These are phyloP conservation scores for Meiosimyza platycephala DNA, from an alignment of 2,888 invertebrate species.

Conservation along the genomic window DNA sequence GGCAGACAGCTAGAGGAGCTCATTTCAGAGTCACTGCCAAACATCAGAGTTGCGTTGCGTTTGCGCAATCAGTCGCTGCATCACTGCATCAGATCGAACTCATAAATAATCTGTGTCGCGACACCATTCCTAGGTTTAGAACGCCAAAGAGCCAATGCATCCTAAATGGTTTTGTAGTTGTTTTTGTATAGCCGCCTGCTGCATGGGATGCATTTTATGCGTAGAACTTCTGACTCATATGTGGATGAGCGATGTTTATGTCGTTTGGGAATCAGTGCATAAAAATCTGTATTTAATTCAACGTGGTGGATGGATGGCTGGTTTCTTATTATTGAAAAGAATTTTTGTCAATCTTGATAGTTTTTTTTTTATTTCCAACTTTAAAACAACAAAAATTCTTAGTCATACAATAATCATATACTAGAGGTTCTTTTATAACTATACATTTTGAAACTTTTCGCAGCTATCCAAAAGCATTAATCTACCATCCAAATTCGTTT, in stretches of 20 bases:
- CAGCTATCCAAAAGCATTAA: no score
- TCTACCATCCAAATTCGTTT: no score
- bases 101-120: slow-evolving; percentile 31
- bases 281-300: slow-evolving; percentile 3
- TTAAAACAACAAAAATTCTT: no score
- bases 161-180: slow-evolving; percentile 1
- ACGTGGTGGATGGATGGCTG: no score
- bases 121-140: slow-evolving; percentile 5
- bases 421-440: no score
- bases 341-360: no score
- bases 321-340: no score
- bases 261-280: slow-evolving; percentile 20
- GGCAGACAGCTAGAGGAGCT: no score
- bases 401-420: no score
- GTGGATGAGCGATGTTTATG: slow-evolving; percentile 21
- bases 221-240: slow-evolving; percentile 8
- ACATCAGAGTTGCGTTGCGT: slow-evolving; percentile 8
- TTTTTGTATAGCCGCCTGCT: slow-evolving; percentile 9
- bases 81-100: slow-evolving; percentile 22
- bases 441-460: no score
- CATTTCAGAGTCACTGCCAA: no score
- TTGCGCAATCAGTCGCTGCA: slow-evolving; percentile 29
- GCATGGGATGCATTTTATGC: not conserved
- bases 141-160: not conserved
- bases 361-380: no score